phyloP scores from a whole-genome alignment of 2,797 vertebrate genomes.

The Anguilla megastoma region DNA sequence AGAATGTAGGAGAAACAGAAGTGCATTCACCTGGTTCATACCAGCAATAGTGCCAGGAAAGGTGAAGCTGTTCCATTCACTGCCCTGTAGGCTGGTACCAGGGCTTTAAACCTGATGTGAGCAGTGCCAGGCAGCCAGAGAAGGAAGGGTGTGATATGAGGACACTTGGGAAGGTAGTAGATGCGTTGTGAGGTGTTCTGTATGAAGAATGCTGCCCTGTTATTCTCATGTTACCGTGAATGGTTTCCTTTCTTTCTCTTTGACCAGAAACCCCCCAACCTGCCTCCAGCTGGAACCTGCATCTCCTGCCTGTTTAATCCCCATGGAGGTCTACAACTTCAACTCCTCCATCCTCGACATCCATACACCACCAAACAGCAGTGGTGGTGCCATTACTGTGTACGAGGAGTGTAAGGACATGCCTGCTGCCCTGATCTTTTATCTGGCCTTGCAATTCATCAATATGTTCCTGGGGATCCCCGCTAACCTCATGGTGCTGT shows the following conservation, averaged over 20 bases:
- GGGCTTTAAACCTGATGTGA: neutral
- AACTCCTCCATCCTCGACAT: slow-evolving; percentile 59
- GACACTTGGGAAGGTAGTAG: neutral
- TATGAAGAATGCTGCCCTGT: neutral
- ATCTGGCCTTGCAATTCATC: slow-evolving; percentile 67
- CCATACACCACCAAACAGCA: slow-evolving; percentile 54
- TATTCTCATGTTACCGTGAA: slow-evolving; percentile 13
- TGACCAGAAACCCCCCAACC: slow-evolving; percentile 35
- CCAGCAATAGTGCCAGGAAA: neutral
- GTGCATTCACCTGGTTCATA: neutral
- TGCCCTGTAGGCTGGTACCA: too few species aligned
- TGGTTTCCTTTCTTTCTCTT: neutral
- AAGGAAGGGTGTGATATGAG: neutral
- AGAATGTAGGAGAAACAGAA: neutral
- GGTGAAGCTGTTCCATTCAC: too few species aligned
- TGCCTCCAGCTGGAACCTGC: neutral
- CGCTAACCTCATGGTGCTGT: slow-evolving; percentile 72
- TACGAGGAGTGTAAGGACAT: slow-evolving; percentile 61
- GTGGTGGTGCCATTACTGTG: slow-evolving; percentile 42
- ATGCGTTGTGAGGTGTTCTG: neutral
- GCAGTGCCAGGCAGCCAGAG: neutral
- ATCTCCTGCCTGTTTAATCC: neutral
- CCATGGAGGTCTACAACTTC: slow-evolving; percentile 58
- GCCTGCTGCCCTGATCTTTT: slow-evolving; percentile 64
- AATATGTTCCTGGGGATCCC: slow-evolving; percentile 78